Percentiles rank a stretch among this genome's conserved stretches.
These are phyloP conservation scores for Petaurus breviceps DNA, from an alignment of 2,113 vertebrate genomes.

Conservation along the genomic window DNA sequence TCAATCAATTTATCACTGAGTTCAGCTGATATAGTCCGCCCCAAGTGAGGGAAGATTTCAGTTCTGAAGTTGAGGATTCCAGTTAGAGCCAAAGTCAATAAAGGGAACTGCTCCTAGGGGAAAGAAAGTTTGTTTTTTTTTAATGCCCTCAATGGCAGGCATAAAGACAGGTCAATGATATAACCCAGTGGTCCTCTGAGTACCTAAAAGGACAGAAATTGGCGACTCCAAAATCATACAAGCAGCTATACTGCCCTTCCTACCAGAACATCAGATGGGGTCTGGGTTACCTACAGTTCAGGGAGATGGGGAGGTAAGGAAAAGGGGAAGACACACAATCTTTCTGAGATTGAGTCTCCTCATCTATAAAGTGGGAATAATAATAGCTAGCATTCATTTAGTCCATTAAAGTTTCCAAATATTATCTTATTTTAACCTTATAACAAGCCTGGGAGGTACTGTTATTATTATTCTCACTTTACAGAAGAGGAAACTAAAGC, in stretches of 20 bases:
- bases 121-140: neutral
- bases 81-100: neutral
- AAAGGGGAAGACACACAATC: neutral
- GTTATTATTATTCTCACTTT: neutral
- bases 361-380: neutral
- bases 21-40: neutral
- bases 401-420: neutral
- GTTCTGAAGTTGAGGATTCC: neutral
- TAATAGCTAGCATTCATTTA: neutral
- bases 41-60: neutral
- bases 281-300: neutral
- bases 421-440: neutral
- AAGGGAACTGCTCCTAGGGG: neutral
- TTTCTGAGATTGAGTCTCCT: neutral
- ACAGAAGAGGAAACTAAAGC: neutral
- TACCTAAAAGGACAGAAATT: neutral
- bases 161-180: neutral
- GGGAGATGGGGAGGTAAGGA: neutral
- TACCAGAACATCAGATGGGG: neutral
- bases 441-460: neutral
- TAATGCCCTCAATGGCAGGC: neutral
- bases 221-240: neutral
- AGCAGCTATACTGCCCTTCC: neutral
- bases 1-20: neutral
- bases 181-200: too few relatives aligned